phyloP scores from a whole-genome alignment of 1,140 invertebrate genomes.

The Philotrypesis tridentata region DNA sequence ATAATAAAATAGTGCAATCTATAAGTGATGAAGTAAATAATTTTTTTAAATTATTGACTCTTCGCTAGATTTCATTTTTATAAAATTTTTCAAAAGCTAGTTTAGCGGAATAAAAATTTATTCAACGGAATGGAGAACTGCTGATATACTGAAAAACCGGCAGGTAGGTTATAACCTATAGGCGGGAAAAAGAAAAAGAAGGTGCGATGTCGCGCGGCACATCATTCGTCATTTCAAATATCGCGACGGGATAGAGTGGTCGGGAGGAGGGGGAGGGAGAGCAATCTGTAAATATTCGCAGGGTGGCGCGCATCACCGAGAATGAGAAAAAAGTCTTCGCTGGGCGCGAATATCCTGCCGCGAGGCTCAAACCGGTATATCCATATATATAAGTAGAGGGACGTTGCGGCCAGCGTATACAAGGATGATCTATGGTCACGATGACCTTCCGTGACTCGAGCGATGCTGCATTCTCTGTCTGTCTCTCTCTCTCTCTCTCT shows the following conservation, averaged over 20 bases:
- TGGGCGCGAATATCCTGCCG: conserved; percentile 40
- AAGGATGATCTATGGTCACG: conserved; percentile 56
- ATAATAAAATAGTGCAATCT: no score
- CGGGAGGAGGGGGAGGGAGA: not conserved
- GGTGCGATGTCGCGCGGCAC: conserved; percentile 46
- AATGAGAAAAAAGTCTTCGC: not conserved
- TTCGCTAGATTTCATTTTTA: no score
- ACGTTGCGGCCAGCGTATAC: not conserved
- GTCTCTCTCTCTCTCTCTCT: no score
- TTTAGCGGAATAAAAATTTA: no score
- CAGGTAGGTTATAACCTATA: not conserved
- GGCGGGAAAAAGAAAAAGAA: conserved; percentile 14
- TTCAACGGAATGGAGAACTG: no score
- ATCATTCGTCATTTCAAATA: conserved; percentile 47
- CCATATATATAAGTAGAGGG: conserved; percentile 15
- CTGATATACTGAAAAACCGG: no score
- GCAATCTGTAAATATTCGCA: conserved; percentile 35
- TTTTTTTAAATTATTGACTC: no score
- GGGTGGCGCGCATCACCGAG: not conserved
- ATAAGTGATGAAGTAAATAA: no score
- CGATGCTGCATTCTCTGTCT: conserved; percentile 50
- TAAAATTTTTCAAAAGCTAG: no score
- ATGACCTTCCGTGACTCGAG: conserved; percentile 59
- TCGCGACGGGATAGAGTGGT: conserved; percentile 19
- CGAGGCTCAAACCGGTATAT: conserved; percentile 48